Evolutionary conservation across 2,888 invertebrate genomes (phyloP).

Genomic region (Caenorhabditis panamensis): DNA sequence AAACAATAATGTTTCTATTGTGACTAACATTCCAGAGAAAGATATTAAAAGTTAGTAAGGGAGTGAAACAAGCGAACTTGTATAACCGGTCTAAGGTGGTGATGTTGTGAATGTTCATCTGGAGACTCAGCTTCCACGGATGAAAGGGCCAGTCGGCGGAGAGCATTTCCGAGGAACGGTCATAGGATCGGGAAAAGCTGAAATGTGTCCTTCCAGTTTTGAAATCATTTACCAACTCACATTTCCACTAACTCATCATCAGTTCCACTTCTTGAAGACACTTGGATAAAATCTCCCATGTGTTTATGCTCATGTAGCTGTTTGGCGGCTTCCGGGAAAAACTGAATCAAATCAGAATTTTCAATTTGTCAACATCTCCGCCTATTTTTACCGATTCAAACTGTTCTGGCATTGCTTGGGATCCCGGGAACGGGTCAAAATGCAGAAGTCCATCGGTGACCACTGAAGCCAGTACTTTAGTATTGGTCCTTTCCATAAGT

Average conservation of each 20-base stretch:
- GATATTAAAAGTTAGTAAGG: background rate
- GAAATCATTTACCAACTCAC: background rate
- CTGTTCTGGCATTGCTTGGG: slow-evolving; percentile 64
- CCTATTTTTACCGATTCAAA: slow-evolving; percentile 71
- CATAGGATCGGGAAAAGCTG: slow-evolving; percentile 62
- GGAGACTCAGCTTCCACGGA: slow-evolving; percentile 67
- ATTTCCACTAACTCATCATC: slow-evolving; percentile 52
- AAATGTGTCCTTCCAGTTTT: no score
- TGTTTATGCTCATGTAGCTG: slow-evolving; percentile 61
- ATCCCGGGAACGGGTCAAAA: slow-evolving; percentile 69
- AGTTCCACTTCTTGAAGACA: slow-evolving; percentile 52
- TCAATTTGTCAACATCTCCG: no score
- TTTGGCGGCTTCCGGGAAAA: slow-evolving; percentile 64
- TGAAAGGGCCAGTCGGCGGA: slow-evolving; percentile 68
- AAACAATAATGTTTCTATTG: no score
- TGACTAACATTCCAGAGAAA: no score
- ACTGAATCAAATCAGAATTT: no score
- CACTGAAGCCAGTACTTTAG: slow-evolving; percentile 51
- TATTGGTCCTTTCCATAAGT: slow-evolving; percentile 54
- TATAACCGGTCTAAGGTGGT: slow-evolving; percentile 64
- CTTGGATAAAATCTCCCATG: slow-evolving; percentile 71
- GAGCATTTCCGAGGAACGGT: slow-evolving; percentile 59
- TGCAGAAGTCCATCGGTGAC: slow-evolving; percentile 68
- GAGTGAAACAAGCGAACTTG: slow-evolving; percentile 56
- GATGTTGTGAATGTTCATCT: slow-evolving; percentile 55